A percentile compares a stretch with the other conserved stretches of the same genome.
Conservation (phyloP, 2,888 invertebrate genomes). For the Ommatoiulus sabulosus region DNA sequence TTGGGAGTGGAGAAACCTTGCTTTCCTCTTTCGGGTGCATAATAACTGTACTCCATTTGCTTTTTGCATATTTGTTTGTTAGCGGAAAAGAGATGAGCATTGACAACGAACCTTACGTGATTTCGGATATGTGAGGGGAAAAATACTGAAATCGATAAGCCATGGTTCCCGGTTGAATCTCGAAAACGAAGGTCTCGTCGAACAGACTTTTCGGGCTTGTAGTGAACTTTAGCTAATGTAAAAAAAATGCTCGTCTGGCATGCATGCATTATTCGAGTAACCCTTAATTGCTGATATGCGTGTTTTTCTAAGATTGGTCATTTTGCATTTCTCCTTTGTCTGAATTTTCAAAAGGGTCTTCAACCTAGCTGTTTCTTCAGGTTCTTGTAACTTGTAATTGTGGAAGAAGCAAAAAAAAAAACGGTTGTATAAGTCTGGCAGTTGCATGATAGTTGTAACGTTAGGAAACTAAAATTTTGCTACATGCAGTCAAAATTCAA, state of each 20-base stretch:
- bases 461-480: too few species aligned
- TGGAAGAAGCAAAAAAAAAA: background rate
- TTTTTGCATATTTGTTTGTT: constrained; percentile 21
- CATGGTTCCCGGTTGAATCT: background rate
- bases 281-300: background rate
- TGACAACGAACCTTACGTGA: background rate
- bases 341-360: background rate
- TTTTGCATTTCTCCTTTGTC: background rate
- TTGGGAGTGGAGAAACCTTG: background rate
- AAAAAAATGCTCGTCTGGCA: background rate
- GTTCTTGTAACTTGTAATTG: background rate
- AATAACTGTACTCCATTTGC: background rate
- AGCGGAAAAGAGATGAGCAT: background rate
- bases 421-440: background rate
- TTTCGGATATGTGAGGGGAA: background rate
- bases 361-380: background rate
- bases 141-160: background rate
- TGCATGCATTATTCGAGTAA: background rate
- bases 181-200: background rate
- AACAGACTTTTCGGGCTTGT: background rate
- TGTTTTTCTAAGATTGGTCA: background rate
- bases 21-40: background rate
- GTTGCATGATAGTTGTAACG: too few species aligned
- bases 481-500: too few species aligned
- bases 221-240: background rate